Evolutionary conservation across 2,797 vertebrate species (phyloP).

Genomic region (Oophaga sylvatica): DNA sequence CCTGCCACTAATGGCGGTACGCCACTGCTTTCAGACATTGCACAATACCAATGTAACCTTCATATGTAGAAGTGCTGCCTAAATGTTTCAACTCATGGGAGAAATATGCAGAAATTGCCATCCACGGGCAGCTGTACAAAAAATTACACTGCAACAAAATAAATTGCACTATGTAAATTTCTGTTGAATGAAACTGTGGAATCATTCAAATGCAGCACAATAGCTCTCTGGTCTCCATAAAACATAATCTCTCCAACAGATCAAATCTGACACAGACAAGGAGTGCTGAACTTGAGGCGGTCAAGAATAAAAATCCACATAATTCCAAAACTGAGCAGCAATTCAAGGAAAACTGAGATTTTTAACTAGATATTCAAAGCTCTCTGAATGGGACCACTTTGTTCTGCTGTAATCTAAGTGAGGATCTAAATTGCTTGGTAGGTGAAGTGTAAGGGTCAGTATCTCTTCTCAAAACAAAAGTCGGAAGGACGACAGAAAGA

Average conservation of each 20-base stretch:
- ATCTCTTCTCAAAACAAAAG: no score
- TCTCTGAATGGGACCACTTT: conserved; percentile 19
- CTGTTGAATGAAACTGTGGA: not conserved
- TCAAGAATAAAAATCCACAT: conserved; percentile 27
- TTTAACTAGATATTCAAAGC: conserved; percentile 30
- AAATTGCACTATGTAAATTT: conserved; percentile 26
- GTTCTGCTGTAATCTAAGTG: conserved; percentile 5
- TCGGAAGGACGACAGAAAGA: no score
- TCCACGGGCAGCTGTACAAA: not conserved
- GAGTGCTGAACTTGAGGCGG: not conserved
- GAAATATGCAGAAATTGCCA: conserved; percentile 8
- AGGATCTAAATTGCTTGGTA: conserved; percentile 29
- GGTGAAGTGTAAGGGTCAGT: not conserved
- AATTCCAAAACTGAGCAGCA: conserved; percentile 3
- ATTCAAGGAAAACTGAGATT: conserved; percentile 13
- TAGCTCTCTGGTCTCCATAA: conserved; percentile 29
- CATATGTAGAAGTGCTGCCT: not conserved
- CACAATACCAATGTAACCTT: not conserved
- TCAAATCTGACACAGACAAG: conserved; percentile 36
- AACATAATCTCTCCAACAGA: conserved; percentile 42
- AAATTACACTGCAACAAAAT: conserved; percentile 11
- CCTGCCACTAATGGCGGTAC: no score
- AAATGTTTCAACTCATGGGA: not conserved
- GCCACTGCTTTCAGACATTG: not conserved
- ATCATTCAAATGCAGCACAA: conserved; percentile 16